These are phyloP conservation scores for Labeo catla DNA, from an alignment of 2,113 vertebrate genomes.

Conservation along the genomic window DNA sequence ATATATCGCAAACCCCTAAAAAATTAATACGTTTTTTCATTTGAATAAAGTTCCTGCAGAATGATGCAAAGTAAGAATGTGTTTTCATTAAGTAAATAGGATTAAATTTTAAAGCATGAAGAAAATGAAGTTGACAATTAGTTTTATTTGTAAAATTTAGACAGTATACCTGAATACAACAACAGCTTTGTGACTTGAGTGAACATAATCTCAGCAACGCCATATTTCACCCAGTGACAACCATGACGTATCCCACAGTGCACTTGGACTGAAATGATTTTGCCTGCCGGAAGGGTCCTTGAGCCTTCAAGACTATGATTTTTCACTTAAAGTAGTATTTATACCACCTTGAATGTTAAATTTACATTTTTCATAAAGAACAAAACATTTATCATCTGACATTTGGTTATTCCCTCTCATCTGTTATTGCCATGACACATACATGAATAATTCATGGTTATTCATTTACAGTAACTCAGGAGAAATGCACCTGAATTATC, in stretches of 20 bases:
- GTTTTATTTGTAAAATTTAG: not conserved
- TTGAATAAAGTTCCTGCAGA: no score
- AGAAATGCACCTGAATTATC: conserved; percentile 3
- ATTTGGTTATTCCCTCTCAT: conserved; percentile 6
- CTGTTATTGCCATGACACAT: conserved; percentile 2
- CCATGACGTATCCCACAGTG: not conserved
- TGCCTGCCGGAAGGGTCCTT: not conserved
- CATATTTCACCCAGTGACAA: not conserved
- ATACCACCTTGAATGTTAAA: conserved; percentile 13
- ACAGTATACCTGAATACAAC: not conserved
- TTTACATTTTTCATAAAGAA: not conserved
- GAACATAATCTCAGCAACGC: not conserved
- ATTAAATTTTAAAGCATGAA: not conserved
- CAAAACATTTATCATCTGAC: not conserved
- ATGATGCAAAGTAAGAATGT: no score
- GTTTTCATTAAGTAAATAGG: no score
- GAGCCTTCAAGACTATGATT: conserved; percentile 9
- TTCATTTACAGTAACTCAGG: not conserved
- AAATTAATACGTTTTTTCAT: not conserved
- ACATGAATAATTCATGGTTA: not conserved
- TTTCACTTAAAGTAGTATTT: conserved; percentile 27
- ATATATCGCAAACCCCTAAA: no score
- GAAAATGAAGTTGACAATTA: not conserved
- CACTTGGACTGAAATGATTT: conserved; percentile 21
- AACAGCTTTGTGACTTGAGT: not conserved